Evolutionary conservation across 1,140 invertebrate genomes (phyloP), one percentile per base, ranked within the genome.

Genomic region (Papilio glaucus): DNA sequence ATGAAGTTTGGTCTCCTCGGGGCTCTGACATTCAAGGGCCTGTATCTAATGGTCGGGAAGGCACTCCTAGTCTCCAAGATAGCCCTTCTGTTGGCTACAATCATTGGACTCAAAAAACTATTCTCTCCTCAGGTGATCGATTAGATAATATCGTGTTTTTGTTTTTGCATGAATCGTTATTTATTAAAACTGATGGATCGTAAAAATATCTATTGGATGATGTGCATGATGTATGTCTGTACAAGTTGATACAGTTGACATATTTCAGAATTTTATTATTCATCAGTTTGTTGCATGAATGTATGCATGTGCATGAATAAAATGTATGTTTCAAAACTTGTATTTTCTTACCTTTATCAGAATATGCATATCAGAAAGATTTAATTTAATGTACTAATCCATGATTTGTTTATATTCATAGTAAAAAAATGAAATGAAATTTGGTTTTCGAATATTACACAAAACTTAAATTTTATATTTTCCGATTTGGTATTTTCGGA

Each of bases 61-160:
- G 97, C 97, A 29, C 93, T 97, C 0, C 94, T 97, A 0, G 95
- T 97, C 7, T 96, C 96, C 63, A 97, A 97, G 94, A 95, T 97
- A 45, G 97, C 97, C 0, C 94, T 97, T 4, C 93, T 97, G 0
- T 84, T 97, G 10, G 96, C 96, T 0, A 95, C 95, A 29, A 96
- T 97, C 71, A 96, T 97, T 71, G 97, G 96, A 18, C 85, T 97
- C 78, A 97, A 97, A 93, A 97, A 97, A 77, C 92, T 97, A 6
- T 96, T 97, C 86, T 96, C 95, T 62, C 94, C 95, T 85, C 94
- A 94, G 91, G 93, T 93, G 87, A 88, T 71, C 61, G 83, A 87
- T 85, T 93, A 85, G 75, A 53, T 72, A 4, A 53, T 4, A 74
- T 42, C 21, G 77, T 76, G 71, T 79, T 53, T 77, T 42, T n/a